Conservation (phyloP, 2,113 vertebrate species). For the Rhinoderma darwinii region DNA sequence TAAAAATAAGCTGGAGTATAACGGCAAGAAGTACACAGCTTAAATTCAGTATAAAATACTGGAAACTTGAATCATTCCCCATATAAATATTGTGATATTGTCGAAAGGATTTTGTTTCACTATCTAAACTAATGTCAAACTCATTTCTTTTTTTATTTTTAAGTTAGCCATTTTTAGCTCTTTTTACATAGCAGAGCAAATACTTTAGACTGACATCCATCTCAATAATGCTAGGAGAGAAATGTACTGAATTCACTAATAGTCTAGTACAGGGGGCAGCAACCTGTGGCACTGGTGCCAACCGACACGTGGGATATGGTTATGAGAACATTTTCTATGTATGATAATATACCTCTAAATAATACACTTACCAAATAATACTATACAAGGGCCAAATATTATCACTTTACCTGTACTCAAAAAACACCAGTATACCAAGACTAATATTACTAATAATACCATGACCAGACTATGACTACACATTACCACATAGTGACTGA, state of each 20-base stretch:
- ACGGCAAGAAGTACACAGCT: constrained; percentile 30
- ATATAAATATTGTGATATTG: constrained; percentile 49
- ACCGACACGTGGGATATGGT: no score
- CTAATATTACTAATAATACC: no score
- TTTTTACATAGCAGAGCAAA: background rate
- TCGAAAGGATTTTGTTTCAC: constrained; percentile 24
- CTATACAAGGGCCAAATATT: no score
- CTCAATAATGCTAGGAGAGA: background rate
- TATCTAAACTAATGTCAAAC: constrained; percentile 8
- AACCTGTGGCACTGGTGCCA: no score
- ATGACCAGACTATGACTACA: no score
- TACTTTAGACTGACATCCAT: background rate
- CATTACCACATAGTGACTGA: no score
- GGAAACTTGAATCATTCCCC: constrained; percentile 11
- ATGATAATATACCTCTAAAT: no score
- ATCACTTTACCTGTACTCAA: no score
- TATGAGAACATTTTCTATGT: no score
- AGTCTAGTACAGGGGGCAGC: no score
- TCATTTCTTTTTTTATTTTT: background rate
- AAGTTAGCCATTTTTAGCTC: constrained; percentile 4
- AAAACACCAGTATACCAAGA: no score
- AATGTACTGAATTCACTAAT: background rate
- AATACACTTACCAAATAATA: no score
- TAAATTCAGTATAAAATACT: constrained; percentile 31
- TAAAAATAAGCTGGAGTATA: constrained; percentile 44